Percentiles rank a stretch among this genome's conserved stretches.
These are phyloP conservation scores for Phyllostomus hastatus DNA, from an alignment of 2,113 vertebrate genomes.

Conservation along the genomic window DNA sequence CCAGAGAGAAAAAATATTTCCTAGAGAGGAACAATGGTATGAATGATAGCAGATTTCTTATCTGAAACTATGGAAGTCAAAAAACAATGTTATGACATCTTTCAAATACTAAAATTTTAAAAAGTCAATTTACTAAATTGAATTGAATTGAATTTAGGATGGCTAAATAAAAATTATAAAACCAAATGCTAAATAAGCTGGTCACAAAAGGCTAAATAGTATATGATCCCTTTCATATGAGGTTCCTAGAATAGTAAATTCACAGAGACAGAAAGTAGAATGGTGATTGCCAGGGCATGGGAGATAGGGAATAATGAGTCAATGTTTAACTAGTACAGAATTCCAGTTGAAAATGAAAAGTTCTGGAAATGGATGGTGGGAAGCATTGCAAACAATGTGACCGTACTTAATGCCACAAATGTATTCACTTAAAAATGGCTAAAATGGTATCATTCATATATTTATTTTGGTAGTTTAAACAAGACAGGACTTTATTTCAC, in stretches of 20 bases:
- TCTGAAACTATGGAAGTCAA: background rate
- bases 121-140: too few species aligned
- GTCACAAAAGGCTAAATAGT: background rate
- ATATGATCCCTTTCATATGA: background rate
- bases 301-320: background rate
- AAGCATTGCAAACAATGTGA: background rate
- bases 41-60: background rate
- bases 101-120: background rate
- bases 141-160: background rate
- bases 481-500: too few species aligned
- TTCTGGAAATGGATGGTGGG: background rate
- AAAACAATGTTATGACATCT: background rate
- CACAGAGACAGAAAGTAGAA: background rate
- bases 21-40: background rate
- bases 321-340: background rate
- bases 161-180: background rate
- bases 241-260: background rate
- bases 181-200: background rate
- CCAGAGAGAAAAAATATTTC: background rate
- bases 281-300: background rate
- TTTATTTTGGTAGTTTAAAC: too few species aligned
- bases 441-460: too few species aligned
- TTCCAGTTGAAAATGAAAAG: background rate
- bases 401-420: background rate
- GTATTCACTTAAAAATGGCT: too few species aligned